phyloP scores from a whole-genome alignment of 2,113 vertebrate species.

The Balaenoptera acutorostrata region DNA sequence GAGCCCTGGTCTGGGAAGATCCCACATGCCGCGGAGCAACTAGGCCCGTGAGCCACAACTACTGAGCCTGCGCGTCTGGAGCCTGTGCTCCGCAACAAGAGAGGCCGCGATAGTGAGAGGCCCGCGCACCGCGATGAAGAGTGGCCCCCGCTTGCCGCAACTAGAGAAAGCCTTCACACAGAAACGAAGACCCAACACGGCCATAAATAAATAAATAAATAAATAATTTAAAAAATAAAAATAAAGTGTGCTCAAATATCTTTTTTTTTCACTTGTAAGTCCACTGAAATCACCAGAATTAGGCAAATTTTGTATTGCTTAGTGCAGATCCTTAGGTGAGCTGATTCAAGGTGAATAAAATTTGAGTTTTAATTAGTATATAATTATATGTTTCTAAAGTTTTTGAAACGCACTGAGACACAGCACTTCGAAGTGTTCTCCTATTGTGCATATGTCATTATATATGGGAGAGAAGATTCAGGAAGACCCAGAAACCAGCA shows the following conservation, averaged over 20 bases:
- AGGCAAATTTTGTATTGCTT: background rate
- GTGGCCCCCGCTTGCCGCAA: too few species aligned
- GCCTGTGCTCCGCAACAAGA: too few species aligned
- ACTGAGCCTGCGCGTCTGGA: too few species aligned
- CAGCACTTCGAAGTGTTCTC: background rate
- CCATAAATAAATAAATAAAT: too few species aligned
- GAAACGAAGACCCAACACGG: too few species aligned
- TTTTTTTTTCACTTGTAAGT: background rate
- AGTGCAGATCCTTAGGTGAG: background rate
- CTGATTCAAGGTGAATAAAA: background rate
- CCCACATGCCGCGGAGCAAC: too few species aligned
- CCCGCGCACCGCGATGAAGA: too few species aligned
- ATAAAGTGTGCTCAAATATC: background rate
- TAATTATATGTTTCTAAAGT: background rate
- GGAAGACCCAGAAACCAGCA: background rate
- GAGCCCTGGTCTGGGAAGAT: too few species aligned
- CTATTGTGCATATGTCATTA: fast-evolving
- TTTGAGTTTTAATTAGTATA: background rate
- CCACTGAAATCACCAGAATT: background rate
- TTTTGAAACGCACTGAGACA: background rate
- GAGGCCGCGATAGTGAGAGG: too few species aligned
- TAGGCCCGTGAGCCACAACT: too few species aligned
- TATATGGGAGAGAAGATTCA: background rate
- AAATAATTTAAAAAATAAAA: too few species aligned
- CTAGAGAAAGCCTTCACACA: too few species aligned